These are phyloP conservation scores for Teleogryllus occipitalis DNA, from an alignment of 1,140 invertebrate species.

Conservation along the genomic window DNA sequence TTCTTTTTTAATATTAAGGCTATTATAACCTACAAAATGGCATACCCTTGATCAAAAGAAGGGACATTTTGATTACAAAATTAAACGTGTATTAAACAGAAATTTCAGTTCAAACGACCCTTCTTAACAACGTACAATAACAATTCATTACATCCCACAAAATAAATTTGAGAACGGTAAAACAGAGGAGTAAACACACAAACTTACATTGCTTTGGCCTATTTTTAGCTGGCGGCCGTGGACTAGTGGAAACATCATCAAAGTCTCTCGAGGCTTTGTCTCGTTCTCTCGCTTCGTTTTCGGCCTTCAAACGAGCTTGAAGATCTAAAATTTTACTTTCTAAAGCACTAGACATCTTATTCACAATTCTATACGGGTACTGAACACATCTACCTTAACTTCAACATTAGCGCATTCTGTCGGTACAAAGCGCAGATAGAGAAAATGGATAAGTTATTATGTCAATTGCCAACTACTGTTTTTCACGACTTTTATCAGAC, in stretches of 20 bases:
- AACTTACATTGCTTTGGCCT: conserved; percentile 23
- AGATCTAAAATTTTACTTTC: conserved; percentile 24
- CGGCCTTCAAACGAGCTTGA: conserved; percentile 19
- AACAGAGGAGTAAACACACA: not conserved
- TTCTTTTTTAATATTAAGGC: not conserved
- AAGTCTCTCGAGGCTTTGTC: conserved; percentile 21
- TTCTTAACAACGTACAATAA: no score
- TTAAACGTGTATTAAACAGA: not conserved
- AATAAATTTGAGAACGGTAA: not conserved
- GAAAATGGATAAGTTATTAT: not conserved
- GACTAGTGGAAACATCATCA: conserved; percentile 16
- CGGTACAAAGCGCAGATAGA: not conserved
- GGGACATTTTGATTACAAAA: not conserved
- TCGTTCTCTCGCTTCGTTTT: conserved; percentile 20
- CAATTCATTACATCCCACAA: not conserved
- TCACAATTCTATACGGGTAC: not conserved
- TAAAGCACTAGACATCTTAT: conserved; percentile 22
- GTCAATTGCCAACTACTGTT: not conserved
- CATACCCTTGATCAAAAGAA: no score
- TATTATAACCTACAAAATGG: no score
- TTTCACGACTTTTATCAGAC: not conserved
- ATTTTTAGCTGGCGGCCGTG: conserved; percentile 16
- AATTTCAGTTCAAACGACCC: no score
- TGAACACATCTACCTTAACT: not conserved
- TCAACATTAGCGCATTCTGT: not conserved